Base-by-base conservation (phyloP, 2,888 invertebrate genomes). In the Noctua pronuba region DNA sequence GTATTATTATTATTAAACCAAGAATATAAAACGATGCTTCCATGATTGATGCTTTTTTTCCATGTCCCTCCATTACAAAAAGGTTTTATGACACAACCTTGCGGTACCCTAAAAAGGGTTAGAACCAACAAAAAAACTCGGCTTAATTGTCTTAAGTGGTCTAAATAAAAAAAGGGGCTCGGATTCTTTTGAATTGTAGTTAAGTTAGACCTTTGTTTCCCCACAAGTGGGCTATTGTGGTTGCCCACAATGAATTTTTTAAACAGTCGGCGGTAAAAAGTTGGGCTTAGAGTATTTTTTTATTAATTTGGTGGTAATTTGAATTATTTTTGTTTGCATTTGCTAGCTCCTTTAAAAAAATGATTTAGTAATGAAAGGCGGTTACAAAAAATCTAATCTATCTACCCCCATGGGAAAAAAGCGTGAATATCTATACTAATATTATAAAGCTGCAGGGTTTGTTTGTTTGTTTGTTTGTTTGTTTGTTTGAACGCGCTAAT, bases 61-160 rank as follows among this genome's bases (percentile, higher is more conserved):
- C n/a, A n/a, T 21, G 49, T 35, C 31, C 74, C 35, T 2, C 21
- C 31, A 67, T 79, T 71, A 52, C 11, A 46, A 41, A 60, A 55
- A 55, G 64, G 71, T 73, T 87, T 87, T 72, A 71, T 35, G 24
- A n/a, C 21, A 49, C 62, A 46, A 11, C 52, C 65, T 55, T 46
- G n/a, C 85, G 84, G 88, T 78, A 88, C 86, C 87, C 91, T 77
- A 90, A 89, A 90, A 90, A 84, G 91, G 91, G 90, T 86, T 86
- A 80, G 68, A 62, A 87, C 83, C 79, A 90, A 90, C 89, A 91
- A 92, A 93, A 92, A 92, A 93, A 88, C 88, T 73, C 89, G 31
- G 87, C 88, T 92, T 94, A 94, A 94, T 95, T 94, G 94, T 95
- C 93, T 93, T 93, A 93, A 94, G 93, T 93, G 94, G 88, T 91